Conservation (phyloP, 2,113 vertebrate genomes). For the Aptenodytes patagonicus region DNA sequence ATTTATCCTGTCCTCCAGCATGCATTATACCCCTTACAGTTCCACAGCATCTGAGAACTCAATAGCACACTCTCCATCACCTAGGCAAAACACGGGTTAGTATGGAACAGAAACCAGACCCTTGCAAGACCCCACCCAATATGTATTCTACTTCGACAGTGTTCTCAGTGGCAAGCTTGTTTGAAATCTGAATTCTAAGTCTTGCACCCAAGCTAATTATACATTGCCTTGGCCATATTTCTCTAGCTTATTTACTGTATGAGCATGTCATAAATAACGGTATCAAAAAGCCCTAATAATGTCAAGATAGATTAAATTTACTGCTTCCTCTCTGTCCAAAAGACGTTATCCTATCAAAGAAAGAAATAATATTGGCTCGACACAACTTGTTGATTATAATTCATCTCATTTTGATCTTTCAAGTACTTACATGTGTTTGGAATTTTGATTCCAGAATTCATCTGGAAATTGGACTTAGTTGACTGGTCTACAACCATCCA, state of each 20-base stretch:
- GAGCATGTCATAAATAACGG: not conserved
- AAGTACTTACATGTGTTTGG: not conserved
- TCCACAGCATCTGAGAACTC: not conserved
- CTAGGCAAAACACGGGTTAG: rapidly evolving
- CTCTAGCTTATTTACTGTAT: not conserved
- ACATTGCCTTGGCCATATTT: not conserved
- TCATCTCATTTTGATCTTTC: not conserved
- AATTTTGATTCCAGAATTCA: not conserved
- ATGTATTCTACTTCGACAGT: rapidly evolving
- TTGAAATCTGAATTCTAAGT: not conserved
- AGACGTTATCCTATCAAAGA: not conserved
- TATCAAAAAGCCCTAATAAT: not conserved
- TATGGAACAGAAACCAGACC: not conserved
- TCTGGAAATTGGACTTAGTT: not conserved
- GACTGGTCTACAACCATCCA: rapidly evolving
- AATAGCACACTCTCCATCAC: not conserved
- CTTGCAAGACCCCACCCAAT: not conserved
- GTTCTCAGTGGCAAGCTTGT: not conserved
- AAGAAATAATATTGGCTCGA: not conserved
- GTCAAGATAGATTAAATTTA: not conserved
- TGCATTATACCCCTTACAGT: not conserved
- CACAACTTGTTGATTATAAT: not conserved
- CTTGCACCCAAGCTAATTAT: not conserved
- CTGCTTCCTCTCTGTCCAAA: not conserved
- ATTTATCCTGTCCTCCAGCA: not conserved